phyloP scores from a whole-genome alignment of 2,888 invertebrate species.

The Temnothorax unifasciatus region DNA sequence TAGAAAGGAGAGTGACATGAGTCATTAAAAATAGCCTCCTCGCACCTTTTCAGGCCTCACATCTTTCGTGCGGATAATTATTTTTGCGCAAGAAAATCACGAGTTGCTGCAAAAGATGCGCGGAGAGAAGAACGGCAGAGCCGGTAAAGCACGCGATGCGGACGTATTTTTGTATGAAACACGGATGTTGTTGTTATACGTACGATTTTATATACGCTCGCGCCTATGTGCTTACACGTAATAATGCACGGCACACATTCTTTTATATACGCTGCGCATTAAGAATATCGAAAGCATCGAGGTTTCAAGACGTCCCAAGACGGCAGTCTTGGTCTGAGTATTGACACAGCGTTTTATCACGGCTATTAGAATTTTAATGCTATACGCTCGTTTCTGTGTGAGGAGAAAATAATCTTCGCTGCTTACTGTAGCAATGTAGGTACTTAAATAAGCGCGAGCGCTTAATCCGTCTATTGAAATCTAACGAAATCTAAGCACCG shows the following conservation, averaged over 20 bases:
- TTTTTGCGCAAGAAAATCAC: constrained; percentile 18
- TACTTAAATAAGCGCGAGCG: neutral
- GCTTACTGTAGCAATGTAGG: too few species aligned
- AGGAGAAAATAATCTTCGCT: neutral
- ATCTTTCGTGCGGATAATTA: constrained; percentile 23
- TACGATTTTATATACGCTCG: neutral
- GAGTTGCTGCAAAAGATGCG: neutral
- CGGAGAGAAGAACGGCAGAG: neutral
- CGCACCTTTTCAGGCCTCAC: neutral
- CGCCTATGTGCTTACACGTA: constrained; percentile 8
- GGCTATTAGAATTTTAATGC: constrained; percentile 25
- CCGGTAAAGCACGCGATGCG: neutral
- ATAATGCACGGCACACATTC: constrained; percentile 22
- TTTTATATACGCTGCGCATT: constrained; percentile 27
- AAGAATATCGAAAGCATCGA: constrained; percentile 22
- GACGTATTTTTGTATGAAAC: neutral
- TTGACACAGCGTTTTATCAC: constrained; percentile 9
- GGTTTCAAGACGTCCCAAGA: neutral
- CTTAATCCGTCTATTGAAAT: neutral
- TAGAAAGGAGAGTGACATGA: neutral
- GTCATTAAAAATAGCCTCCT: neutral
- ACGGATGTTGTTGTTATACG: constrained; percentile 5
- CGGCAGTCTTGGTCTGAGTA: neutral
- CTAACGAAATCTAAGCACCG: neutral
- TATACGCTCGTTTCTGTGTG: neutral